Evolutionary conservation across 2,888 invertebrate species (phyloP).

Genomic region (Drosophila longiperda): DNA sequence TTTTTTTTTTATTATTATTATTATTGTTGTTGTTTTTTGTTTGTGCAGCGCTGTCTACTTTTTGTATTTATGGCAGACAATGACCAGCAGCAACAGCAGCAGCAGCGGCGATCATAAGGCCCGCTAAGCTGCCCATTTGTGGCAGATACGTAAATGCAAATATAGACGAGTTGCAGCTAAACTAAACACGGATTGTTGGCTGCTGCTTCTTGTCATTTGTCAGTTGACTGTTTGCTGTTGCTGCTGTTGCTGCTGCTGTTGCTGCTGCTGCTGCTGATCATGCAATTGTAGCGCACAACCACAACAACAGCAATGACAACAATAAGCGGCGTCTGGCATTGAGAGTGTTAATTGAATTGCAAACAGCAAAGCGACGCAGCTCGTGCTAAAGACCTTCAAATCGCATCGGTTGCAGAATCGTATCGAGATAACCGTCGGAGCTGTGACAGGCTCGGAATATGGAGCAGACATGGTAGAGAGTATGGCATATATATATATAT

Average conservation of each 20-base stretch:
- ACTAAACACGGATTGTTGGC: constrained; percentile 46
- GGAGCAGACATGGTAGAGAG: background rate
- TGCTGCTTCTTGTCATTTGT: constrained; percentile 26
- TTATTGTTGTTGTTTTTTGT: constrained; percentile 29
- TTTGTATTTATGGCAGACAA: constrained; percentile 74
- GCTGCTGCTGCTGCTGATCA: constrained; percentile 52
- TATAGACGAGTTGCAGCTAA: constrained; percentile 34
- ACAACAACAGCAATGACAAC: constrained; percentile 18
- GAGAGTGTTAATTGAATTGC: constrained; percentile 79
- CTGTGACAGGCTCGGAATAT: background rate
- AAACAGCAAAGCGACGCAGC: constrained; percentile 55
- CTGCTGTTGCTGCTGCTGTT: background rate
- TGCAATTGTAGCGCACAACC: constrained; percentile 63
- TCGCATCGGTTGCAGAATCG: constrained; percentile 27
- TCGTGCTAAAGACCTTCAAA: constrained; percentile 19
- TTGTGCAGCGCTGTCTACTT: constrained; percentile 53
- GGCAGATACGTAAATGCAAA: constrained; percentile 30
- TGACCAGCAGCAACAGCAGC: constrained; percentile 29
- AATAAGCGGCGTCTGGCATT: constrained; percentile 56
- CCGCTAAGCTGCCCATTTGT: constrained; percentile 26
- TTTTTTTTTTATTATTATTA: constrained; percentile 23
- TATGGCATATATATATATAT: background rate
- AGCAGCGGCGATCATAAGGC: constrained; percentile 29
- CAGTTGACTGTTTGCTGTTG: constrained; percentile 29
- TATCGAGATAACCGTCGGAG: constrained; percentile 18